Conservation (phyloP, 2,888 invertebrate species). For the Euphydryas editha region DNA sequence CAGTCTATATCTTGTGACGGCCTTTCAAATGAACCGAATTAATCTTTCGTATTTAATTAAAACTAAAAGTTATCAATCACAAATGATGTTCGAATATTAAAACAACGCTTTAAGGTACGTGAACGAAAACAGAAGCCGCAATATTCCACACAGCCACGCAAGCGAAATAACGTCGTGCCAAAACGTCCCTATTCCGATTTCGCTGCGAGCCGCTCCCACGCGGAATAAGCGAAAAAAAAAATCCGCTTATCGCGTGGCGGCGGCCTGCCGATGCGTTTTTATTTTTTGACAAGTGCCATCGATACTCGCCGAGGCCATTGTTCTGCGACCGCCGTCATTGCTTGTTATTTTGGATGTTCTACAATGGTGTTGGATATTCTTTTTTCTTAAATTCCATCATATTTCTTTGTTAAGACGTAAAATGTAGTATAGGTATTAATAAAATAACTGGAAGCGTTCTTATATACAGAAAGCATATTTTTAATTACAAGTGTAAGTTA, state of each 20-base stretch:
- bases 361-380: constrained; percentile 43
- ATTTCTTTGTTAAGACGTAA: not conserved
- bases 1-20: too few relatives aligned
- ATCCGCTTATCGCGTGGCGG: constrained; percentile 53
- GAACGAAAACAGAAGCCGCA: not conserved
- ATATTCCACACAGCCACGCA: constrained; percentile 24
- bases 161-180: constrained; percentile 36
- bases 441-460: too few relatives aligned
- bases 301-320: constrained; percentile 71
- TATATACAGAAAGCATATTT: too few relatives aligned
- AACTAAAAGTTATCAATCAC: not conserved
- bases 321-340: constrained; percentile 64
- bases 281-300: constrained; percentile 80
- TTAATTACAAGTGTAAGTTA: too few relatives aligned
- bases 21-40: too few relatives aligned
- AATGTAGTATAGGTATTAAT: not conserved
- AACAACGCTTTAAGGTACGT: not conserved
- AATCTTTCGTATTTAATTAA: too few relatives aligned
- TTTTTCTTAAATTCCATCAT: constrained; percentile 7
- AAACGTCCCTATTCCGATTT: constrained; percentile 48
- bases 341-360: constrained; percentile 58
- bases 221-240: constrained; percentile 48
- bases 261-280: constrained; percentile 56
- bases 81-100: not conserved
- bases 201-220: constrained; percentile 45